These are phyloP conservation scores for Acrossocheilus fasciatus DNA, from an alignment of 2,797 vertebrate genomes.

Conservation along the genomic window DNA sequence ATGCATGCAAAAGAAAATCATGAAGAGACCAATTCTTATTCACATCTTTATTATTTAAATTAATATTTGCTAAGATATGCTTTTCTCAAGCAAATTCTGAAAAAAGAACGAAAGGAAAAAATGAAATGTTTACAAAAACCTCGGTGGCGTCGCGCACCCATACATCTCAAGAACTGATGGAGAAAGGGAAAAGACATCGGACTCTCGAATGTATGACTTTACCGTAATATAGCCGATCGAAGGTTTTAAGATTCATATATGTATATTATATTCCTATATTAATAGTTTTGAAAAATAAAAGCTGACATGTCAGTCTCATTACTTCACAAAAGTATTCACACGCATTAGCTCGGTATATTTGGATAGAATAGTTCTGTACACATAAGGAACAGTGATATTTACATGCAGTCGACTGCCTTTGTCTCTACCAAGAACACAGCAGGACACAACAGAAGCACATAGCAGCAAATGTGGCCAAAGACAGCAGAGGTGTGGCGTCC, in stretches of 20 bases:
- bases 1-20: not conserved
- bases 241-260: constrained; percentile 66
- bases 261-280: constrained; percentile 70
- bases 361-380: constrained; percentile 71
- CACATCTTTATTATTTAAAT: constrained; percentile 70
- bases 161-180: constrained; percentile 60
- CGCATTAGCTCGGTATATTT: constrained; percentile 71
- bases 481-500: constrained; percentile 59
- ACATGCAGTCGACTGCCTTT: constrained; percentile 69
- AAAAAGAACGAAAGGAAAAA: constrained; percentile 63
- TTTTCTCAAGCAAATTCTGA: constrained; percentile 65
- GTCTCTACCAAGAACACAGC: constrained; percentile 70
- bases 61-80: constrained; percentile 65
- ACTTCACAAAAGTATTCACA: constrained; percentile 74
- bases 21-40: constrained; percentile 46
- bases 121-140: constrained; percentile 57
- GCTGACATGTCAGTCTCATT: constrained; percentile 71
- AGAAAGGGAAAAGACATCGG: constrained; percentile 58
- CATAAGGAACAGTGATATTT: constrained; percentile 72
- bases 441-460: constrained; percentile 71
- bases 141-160: constrained; percentile 32
- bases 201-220: constrained; percentile 58
- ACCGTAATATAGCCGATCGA: constrained; percentile 61
- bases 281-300: constrained; percentile 72
- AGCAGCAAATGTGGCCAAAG: constrained; percentile 69